Percentiles rank a stretch among this genome's conserved stretches.
Conservation (phyloP, 2,888 invertebrate genomes). For the Cephonodes hylas region DNA sequence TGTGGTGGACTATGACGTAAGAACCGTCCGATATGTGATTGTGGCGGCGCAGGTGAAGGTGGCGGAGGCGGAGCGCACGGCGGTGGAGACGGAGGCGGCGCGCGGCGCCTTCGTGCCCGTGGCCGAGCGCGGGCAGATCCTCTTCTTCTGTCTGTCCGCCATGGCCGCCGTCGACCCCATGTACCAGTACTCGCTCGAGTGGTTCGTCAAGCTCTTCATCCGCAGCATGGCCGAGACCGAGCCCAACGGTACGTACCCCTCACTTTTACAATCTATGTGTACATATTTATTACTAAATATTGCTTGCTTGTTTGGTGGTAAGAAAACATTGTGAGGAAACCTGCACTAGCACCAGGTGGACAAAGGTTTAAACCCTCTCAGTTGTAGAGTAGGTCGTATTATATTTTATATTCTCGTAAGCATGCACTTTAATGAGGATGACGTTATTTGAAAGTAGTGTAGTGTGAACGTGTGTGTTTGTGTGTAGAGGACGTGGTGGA, state of each 20-base stretch:
- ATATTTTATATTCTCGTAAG: too few relatives aligned
- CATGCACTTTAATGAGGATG: too few relatives aligned
- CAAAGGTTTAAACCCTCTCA: too few relatives aligned
- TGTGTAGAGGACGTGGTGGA: too few relatives aligned
- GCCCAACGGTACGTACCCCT: conserved; percentile 76
- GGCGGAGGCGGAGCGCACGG: conserved; percentile 90
- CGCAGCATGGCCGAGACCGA: conserved; percentile 86
- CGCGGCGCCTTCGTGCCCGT: conserved; percentile 92
- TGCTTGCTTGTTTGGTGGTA: too few relatives aligned
- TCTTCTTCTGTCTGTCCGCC: conserved; percentile 94
- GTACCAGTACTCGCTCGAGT: conserved; percentile 97
- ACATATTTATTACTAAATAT: not conserved
- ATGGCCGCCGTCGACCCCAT: conserved; percentile 94
- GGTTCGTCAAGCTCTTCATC: conserved; percentile 92
- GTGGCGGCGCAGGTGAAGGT: conserved; percentile 91
- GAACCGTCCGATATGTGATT: too few relatives aligned
- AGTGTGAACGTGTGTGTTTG: too few relatives aligned
- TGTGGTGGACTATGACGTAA: too few relatives aligned
- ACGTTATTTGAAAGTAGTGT: too few relatives aligned
- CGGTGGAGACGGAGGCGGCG: conserved; percentile 90
- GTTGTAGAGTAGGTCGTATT: too few relatives aligned
- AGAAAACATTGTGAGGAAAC: too few relatives aligned
- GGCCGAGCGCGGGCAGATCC: conserved; percentile 90
- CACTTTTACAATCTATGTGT: not conserved
- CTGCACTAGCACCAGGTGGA: too few relatives aligned